Base-by-base conservation (phyloP, 1,140 invertebrate species). In the Carposina sasakii region DNA sequence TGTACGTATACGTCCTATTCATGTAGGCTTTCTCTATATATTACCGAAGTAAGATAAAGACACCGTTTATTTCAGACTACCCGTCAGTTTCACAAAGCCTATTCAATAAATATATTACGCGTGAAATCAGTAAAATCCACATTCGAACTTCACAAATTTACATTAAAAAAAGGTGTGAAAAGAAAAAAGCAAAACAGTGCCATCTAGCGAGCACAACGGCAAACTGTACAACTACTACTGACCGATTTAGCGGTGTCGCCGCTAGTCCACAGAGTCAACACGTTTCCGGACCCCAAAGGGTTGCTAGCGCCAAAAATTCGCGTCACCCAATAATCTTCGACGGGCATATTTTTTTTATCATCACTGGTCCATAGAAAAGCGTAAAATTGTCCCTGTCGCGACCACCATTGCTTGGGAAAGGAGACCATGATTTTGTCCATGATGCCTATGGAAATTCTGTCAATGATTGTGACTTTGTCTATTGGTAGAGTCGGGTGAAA, bases 221-320 rank as follows among this genome's bases (percentile, higher is more conserved):
- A 26, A 6, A 26, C 5, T 26, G 12, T 26, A 26, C 12, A 26
- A 6, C 12, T 22, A 28, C 3, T 30, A 26, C 62, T 56, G 28
- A 70, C 67, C 60, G 58, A 23, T 43, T 46, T 60, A 6, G 49
- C 61, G 0, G 36, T 13, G 2, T 70, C 55, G 0, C 64, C 63
- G 16, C 20, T 45, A 1, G 48, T 52, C 63, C 67, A 70, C 3
- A 67, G 8, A 8, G 52, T 60, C 2, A 70, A 2, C 0, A 39
- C 36, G 17, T 57, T 58, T 13, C 34, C 50, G 4, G 41, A 52
- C 0, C 63, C 63, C 51, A 56, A 49, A 1, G 55, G 54, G 0
- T 23, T 16, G 36, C 41, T 47, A 0, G 33, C 28, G 0, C 45
- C 54, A 31, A 21, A 30, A 0, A 66, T 46, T 10, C 26, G 57